A percentile compares a stretch with the other conserved stretches of the same genome.
Conservation (phyloP, 2,888 invertebrate species). For the Apamea sordens region DNA sequence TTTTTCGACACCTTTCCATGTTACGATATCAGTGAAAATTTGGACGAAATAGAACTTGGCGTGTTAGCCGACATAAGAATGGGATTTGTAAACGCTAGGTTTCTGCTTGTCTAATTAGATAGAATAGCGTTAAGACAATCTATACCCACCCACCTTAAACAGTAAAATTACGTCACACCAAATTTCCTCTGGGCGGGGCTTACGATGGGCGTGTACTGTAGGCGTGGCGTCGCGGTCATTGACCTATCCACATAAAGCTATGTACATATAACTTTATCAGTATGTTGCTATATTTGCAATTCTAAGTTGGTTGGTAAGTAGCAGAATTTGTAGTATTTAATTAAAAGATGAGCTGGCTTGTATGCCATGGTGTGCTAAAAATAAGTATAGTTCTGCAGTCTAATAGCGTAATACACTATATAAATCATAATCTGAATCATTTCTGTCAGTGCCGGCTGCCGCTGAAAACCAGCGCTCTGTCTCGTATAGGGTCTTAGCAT, state of each 20-base stretch:
- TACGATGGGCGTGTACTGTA: slow-evolving; percentile 76
- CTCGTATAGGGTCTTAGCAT: too few relatives aligned
- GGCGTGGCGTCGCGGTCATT: slow-evolving; percentile 84
- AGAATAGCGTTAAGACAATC: slow-evolving; percentile 24
- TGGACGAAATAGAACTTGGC: too few relatives aligned
- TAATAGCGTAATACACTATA: too few relatives aligned
- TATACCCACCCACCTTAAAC: slow-evolving; percentile 13
- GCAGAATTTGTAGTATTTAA: slow-evolving; percentile 36
- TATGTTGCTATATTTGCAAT: slow-evolving; percentile 82
- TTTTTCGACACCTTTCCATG: too few relatives aligned
- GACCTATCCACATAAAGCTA: slow-evolving; percentile 73
- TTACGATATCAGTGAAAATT: too few relatives aligned
- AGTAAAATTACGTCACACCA: slow-evolving; percentile 68
- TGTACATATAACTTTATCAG: slow-evolving; percentile 68
- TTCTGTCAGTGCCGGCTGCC: too few relatives aligned
- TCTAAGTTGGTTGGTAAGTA: slow-evolving; percentile 73
- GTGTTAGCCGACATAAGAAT: too few relatives aligned
- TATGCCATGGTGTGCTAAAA: not conserved
- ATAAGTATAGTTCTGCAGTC: not conserved
- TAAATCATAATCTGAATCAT: too few relatives aligned
- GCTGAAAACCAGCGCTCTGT: too few relatives aligned
- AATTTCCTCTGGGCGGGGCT: slow-evolving; percentile 80
- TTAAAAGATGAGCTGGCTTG: slow-evolving; percentile 37
- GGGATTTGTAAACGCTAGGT: not conserved
- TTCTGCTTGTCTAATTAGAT: slow-evolving; percentile 6